Conservation (phyloP, 2,113 vertebrate species). For the Cyanistes caeruleus region DNA sequence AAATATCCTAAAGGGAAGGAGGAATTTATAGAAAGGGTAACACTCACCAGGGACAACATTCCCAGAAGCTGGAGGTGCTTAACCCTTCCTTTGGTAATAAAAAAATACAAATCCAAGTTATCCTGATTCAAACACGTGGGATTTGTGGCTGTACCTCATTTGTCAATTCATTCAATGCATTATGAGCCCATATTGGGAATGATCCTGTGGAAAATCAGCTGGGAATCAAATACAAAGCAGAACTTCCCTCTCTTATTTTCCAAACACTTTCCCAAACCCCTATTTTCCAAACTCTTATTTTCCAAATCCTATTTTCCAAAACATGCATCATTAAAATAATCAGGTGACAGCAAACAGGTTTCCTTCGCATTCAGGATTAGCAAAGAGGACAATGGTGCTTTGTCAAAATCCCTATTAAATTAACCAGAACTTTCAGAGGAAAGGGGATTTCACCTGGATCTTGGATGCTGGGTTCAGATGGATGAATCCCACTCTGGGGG, state of each 20-base stretch:
- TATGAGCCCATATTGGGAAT: not conserved
- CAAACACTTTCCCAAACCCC: not conserved
- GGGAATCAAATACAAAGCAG: not conserved
- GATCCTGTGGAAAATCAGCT: not conserved
- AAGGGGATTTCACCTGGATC: not conserved
- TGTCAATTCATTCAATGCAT: not conserved
- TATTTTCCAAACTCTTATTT: not conserved
- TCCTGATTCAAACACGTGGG: not conserved
- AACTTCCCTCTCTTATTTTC: not conserved
- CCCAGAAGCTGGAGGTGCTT: not conserved
- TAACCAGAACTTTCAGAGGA: not conserved
- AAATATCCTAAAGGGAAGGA: not conserved
- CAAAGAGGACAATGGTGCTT: not conserved
- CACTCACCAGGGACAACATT: conserved; percentile 10
- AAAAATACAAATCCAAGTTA: not conserved
- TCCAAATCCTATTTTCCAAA: not conserved
- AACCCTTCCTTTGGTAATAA: not conserved
- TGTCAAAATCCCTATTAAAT: rapidly evolving
- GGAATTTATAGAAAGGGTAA: not conserved
- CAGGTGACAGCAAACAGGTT: not conserved
- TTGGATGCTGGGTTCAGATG: not conserved
- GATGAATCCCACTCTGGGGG: not conserved
- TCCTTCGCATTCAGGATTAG: not conserved
- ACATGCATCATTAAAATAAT: not conserved
- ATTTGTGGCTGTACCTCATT: not conserved